Conservation (phyloP, 2,113 vertebrate species). For the Myotis yumanensis region DNA sequence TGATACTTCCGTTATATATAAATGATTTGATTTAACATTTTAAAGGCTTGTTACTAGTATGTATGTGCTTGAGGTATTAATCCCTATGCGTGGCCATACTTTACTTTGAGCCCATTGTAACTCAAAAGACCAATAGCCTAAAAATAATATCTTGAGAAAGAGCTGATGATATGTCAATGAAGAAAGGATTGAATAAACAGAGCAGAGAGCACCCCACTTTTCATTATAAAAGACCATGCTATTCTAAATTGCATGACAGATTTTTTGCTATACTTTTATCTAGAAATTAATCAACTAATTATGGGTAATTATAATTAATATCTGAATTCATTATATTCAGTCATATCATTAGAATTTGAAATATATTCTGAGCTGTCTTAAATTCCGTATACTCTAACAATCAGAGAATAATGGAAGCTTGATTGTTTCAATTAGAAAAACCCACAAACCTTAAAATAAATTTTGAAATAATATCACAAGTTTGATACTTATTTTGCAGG, state of each 20-base stretch:
- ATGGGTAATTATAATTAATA: conserved; percentile 78
- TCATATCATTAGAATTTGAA: conserved; percentile 71
- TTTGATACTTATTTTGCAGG: neutral
- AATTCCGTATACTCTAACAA: conserved; percentile 54
- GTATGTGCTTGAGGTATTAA: neutral
- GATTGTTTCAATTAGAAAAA: conserved; percentile 64
- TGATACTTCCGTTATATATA: neutral
- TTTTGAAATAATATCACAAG: conserved; percentile 32
- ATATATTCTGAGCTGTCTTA: conserved; percentile 64
- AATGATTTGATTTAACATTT: conserved; percentile 8
- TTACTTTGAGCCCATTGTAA: neutral
- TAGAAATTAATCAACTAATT: conserved; percentile 76
- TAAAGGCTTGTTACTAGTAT: neutral
- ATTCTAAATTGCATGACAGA: conserved; percentile 54
- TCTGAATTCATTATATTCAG: conserved; percentile 74
- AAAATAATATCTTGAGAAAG: conserved; percentile 25
- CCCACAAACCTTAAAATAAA: conserved; percentile 53
- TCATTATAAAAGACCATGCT: conserved; percentile 17
- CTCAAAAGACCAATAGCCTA: neutral
- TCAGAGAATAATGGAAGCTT: conserved; percentile 73
- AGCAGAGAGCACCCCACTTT: neutral
- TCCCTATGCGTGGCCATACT: neutral
- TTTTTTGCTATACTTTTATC: conserved; percentile 61
- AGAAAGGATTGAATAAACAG: neutral
- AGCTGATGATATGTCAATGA: neutral